Conservation (phyloP, 1,140 invertebrate genomes). For the Meloidogyne floridensis region DNA sequence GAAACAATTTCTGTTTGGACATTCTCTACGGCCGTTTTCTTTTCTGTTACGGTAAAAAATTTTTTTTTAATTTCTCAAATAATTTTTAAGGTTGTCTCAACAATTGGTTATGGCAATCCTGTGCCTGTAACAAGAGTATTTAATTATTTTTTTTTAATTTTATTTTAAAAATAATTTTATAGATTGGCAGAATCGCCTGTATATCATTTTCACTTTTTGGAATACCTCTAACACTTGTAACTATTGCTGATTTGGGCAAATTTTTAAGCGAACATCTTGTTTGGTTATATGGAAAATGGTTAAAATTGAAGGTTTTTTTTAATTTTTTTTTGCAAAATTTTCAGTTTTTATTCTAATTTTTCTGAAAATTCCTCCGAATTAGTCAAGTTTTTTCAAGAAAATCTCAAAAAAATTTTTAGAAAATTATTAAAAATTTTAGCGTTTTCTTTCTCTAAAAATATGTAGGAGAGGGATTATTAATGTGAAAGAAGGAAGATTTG, state of each 20-base stretch:
- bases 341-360: too few relatives aligned
- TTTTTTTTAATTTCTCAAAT: conserved; percentile 12
- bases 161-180: conserved; percentile 37
- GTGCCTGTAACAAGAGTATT: conserved; percentile 45
- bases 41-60: conserved; percentile 59
- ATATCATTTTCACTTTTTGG: conserved; percentile 64
- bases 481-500: conserved; percentile 47
- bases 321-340: too few relatives aligned
- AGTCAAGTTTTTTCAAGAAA: too few relatives aligned
- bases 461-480: conserved; percentile 21
- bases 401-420: too few relatives aligned
- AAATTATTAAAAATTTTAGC: neutral
- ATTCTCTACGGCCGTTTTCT: conserved; percentile 66
- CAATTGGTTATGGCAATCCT: conserved; percentile 63
- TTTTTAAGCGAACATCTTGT: conserved; percentile 63
- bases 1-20: conserved; percentile 63
- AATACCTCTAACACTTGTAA: conserved; percentile 64
- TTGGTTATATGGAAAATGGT: conserved; percentile 64
- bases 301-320: conserved; percentile 48
- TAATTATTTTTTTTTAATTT: conserved; percentile 16
- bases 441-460: neutral
- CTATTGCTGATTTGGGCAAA: conserved; percentile 65
- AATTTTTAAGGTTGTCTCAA: conserved; percentile 28
- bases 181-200: conserved; percentile 56
- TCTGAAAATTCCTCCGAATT: too few relatives aligned